A percentile compares a stretch with the other conserved stretches of the same genome.
These are phyloP conservation scores for Sialia sialis DNA, from an alignment of 2,113 vertebrate genomes.

Conservation along the genomic window DNA sequence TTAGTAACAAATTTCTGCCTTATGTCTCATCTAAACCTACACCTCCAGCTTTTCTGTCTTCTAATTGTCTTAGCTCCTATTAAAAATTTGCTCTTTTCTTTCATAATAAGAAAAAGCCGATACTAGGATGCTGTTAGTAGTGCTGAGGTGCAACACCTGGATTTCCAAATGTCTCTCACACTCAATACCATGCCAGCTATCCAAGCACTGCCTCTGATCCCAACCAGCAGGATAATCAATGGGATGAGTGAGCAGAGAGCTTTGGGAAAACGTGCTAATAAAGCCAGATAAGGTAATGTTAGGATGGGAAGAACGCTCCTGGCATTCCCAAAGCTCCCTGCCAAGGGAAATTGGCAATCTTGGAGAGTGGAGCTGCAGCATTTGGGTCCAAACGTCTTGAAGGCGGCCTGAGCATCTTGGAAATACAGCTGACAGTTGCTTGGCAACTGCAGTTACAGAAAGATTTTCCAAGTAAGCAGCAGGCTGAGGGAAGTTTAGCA, in stretches of 20 bases:
- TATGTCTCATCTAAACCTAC: not conserved
- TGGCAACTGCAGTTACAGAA: constrained; percentile 40
- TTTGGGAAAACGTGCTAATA: not conserved
- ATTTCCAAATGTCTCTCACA: not conserved
- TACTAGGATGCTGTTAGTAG: not conserved
- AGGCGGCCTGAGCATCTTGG: not conserved
- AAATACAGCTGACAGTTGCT: constrained; percentile 39
- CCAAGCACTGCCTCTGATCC: fast-evolving
- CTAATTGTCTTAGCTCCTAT: not conserved
- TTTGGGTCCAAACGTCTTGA: not conserved
- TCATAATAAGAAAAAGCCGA: fast-evolving
- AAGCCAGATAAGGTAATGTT: not conserved
- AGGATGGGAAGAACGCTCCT: not conserved
- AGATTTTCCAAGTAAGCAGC: constrained; percentile 26
- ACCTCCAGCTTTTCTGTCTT: not conserved
- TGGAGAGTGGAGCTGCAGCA: not conserved
- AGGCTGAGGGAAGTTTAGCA: constrained; percentile 21
- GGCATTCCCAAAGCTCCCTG: not conserved
- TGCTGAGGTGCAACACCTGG: not conserved
- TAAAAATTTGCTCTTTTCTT: fast-evolving
- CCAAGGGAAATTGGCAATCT: not conserved
- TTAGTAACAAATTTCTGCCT: not conserved
- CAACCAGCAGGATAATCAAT: not conserved
- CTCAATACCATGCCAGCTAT: fast-evolving
- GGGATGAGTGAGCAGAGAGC: not conserved